Conservation (phyloP, 2,888 invertebrate species). For the Scaptodrosophila latifasciaeformis region DNA sequence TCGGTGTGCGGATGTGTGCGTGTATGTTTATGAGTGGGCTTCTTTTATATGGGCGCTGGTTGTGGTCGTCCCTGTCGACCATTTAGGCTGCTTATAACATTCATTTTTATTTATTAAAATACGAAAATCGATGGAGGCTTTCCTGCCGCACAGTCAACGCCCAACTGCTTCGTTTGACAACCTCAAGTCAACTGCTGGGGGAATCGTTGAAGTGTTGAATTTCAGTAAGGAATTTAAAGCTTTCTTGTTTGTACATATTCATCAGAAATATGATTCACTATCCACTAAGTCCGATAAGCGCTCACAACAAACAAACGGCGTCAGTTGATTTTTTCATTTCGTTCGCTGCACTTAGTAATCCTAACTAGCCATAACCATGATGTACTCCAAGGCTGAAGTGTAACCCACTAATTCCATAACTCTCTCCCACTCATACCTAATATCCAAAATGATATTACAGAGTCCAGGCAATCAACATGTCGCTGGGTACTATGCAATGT, state of each 20-base stretch:
- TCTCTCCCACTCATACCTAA: not conserved
- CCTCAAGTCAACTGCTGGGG: slow-evolving; percentile 35
- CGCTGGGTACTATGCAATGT: slow-evolving; percentile 94
- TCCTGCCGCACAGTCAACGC: slow-evolving; percentile 3
- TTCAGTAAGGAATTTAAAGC: slow-evolving; percentile 41
- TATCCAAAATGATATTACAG: slow-evolving; percentile 38
- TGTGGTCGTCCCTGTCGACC: too few species aligned
- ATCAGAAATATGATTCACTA: slow-evolving; percentile 53
- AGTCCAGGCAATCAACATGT: slow-evolving; percentile 79
- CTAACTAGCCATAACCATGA: slow-evolving; percentile 51
- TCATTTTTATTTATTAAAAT: too few species aligned
- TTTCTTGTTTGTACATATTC: slow-evolving; percentile 31
- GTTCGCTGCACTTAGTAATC: slow-evolving; percentile 31
- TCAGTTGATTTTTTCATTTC: slow-evolving; percentile 34
- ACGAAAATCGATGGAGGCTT: not conserved
- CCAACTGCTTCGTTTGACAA: too few species aligned
- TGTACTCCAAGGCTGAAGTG: slow-evolving; percentile 70
- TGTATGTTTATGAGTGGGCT: slow-evolving; percentile 6
- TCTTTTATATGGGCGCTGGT: slow-evolving; percentile 24
- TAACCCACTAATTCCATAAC: slow-evolving; percentile 35
- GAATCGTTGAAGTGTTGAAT: slow-evolving; percentile 5
- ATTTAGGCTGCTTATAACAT: too few species aligned
- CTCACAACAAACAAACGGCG: slow-evolving; percentile 8
- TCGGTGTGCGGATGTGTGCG: slow-evolving; percentile 2
- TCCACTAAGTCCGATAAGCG: slow-evolving; percentile 34